A percentile compares a stretch with the other conserved stretches of the same genome.
phyloP scores from a whole-genome alignment of 64 coral and sea anemone genomes.

The Platygyra sinensis region DNA sequence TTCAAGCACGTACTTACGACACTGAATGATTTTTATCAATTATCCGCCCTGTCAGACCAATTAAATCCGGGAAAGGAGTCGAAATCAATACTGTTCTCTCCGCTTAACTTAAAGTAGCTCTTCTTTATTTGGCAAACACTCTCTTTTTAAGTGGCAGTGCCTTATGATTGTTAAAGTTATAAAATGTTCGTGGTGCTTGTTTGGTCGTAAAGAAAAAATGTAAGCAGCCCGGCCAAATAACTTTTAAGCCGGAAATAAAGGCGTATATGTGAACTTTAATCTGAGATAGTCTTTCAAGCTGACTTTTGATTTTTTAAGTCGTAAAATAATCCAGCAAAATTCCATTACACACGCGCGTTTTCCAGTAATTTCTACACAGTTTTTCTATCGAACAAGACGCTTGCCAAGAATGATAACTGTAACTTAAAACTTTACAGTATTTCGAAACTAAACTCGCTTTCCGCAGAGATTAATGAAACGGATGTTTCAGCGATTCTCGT shows the following conservation, averaged over 20 bases:
- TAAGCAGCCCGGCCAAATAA: neutral
- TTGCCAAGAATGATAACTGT: too few species aligned
- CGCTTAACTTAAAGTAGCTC: too few species aligned
- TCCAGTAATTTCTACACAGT: neutral
- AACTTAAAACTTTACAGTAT: neutral
- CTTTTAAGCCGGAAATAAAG: neutral
- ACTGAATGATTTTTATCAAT: neutral
- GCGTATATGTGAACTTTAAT: neutral
- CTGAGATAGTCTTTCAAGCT: neutral
- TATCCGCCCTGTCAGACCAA: neutral
- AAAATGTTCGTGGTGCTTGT: neutral
- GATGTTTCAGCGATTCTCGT: neutral
- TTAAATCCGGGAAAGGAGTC: neutral
- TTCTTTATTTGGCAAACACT: neutral
- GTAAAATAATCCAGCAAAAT: neutral
- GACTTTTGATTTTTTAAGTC: neutral
- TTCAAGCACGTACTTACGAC: neutral
- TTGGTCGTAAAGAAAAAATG: neutral
- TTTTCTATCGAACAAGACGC: neutral
- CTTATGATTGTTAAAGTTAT: neutral
- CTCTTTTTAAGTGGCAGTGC: neutral
- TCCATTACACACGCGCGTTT: neutral
- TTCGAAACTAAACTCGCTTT: neutral
- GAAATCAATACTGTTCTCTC: neutral
- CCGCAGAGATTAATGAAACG: neutral